Evolutionary conservation across 2,888 invertebrate genomes (phyloP), one percentile per base, ranked within the genome.

Genomic region (Clunio marinus): DNA sequence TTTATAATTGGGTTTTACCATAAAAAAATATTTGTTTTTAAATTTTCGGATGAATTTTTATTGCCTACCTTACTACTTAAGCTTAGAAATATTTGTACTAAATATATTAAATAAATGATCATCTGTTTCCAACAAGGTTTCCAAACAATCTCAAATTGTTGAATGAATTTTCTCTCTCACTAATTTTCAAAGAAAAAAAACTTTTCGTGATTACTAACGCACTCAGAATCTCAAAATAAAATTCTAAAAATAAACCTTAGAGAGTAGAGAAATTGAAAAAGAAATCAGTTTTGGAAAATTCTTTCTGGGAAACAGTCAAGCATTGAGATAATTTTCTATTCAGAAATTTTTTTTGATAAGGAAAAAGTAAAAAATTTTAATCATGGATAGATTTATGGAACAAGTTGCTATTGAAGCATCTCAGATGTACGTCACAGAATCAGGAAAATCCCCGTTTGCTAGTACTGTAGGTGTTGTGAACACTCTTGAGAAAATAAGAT

Each of bases 341-440:
- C 17, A 8, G 2, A 51, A 51, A 4, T 51, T 4, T n/a, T n/a
- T n/a, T n/a, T n/a, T n/a, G n/a, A n/a, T n/a, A n/a, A n/a, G n/a
- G n/a, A n/a, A n/a, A n/a, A n/a, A n/a, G n/a, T n/a, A n/a, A n/a
- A n/a, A n/a, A 22, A 2, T 24, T 8, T 24, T 4, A 57, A 24
- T 20, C 24, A 63, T 63, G 63, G 63, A 63, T 63, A 15, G 63
- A 27, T 63, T 93, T 75, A 92, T 93, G 92, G 91, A 92, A 62
- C 93, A 93, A 78, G 81, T 93, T 74, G 92, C 93, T 70, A 83
- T 93, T 70, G 93, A 93, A 80, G 90, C 91, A 68, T 88, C 89
- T 73, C 91, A 91, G 80, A 89, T 92, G 71, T 92, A 91, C 79
- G 82, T 92, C 72, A 86, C 87, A 45, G 92, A 92, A 80, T 89